Conservation (phyloP, 2,113 vertebrate genomes). For the Todiramphus chloris region DNA sequence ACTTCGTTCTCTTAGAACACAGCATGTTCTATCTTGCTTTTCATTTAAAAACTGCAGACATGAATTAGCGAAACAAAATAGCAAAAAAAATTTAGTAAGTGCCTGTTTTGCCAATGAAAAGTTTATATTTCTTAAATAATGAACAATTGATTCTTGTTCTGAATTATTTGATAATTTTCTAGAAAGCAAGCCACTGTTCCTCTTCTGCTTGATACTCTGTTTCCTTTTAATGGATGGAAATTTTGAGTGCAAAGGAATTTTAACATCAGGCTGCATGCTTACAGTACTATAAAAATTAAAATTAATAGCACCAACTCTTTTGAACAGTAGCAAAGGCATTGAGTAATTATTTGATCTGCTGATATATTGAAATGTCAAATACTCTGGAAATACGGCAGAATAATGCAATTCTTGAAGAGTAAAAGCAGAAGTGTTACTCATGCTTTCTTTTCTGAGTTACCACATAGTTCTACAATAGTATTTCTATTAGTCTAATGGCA, state of each 20-base stretch:
- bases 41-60: background rate
- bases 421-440: background rate
- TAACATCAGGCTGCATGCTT: background rate
- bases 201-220: background rate
- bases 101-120: background rate
- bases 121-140: background rate
- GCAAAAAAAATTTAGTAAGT: background rate
- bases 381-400: background rate
- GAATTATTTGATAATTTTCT: background rate
- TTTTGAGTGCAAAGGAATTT: background rate
- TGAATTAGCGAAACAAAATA: background rate
- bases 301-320: background rate
- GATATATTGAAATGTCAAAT: background rate
- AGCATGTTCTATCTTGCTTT: background rate
- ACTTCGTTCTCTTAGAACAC: background rate
- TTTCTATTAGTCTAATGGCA: background rate
- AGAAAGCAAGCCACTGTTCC: background rate
- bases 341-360: background rate
- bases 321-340: background rate
- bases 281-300: background rate
- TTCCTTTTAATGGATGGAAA: background rate
- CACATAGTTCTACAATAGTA: background rate
- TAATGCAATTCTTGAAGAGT: background rate
- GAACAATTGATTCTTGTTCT: background rate
- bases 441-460: background rate